phyloP scores from a whole-genome alignment of 2,797 vertebrate species.

The Euthynnus affinis region DNA sequence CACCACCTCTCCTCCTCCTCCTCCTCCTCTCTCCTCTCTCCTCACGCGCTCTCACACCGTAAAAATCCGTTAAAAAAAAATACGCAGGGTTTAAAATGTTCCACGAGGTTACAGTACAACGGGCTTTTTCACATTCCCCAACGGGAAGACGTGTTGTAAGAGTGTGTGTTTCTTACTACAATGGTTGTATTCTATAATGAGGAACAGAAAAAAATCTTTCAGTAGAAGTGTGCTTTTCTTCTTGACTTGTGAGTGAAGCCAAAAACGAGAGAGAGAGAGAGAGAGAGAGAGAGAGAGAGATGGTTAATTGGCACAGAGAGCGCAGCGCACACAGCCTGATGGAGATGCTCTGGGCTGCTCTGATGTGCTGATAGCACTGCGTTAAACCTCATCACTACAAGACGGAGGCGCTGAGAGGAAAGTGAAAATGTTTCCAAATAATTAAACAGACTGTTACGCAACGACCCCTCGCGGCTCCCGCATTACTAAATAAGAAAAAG shows the following conservation, averaged over 20 bases:
- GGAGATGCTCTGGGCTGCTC: neutral
- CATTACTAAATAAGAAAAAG: conserved; percentile 60
- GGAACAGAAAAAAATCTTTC: too few species aligned
- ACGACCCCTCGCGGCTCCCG: conserved; percentile 41
- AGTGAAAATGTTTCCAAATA: conserved; percentile 56
- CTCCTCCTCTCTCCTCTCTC: conserved; percentile 9
- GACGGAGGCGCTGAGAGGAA: conserved; percentile 50
- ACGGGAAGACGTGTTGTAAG: neutral
- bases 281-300: neutral
- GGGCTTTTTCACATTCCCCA: neutral
- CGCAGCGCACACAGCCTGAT: neutral
- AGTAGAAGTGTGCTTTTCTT: neutral
- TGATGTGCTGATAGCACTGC: neutral
- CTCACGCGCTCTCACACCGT: neutral
- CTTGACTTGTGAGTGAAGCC: neutral
- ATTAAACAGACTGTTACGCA: conserved; percentile 68
- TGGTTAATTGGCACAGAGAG: neutral
- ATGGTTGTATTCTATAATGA: too few species aligned
- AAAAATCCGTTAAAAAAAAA: conserved; percentile 2
- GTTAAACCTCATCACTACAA: conserved; percentile 31
- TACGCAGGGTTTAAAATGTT: neutral
- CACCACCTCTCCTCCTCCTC: conserved; percentile 5
- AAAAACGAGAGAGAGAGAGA: neutral
- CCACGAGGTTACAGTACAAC: neutral
- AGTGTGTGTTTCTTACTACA: neutral